Conservation (phyloP, 37 sponge, comb jelly and placozoan genomes). For the Spongilla lacustris region DNA sequence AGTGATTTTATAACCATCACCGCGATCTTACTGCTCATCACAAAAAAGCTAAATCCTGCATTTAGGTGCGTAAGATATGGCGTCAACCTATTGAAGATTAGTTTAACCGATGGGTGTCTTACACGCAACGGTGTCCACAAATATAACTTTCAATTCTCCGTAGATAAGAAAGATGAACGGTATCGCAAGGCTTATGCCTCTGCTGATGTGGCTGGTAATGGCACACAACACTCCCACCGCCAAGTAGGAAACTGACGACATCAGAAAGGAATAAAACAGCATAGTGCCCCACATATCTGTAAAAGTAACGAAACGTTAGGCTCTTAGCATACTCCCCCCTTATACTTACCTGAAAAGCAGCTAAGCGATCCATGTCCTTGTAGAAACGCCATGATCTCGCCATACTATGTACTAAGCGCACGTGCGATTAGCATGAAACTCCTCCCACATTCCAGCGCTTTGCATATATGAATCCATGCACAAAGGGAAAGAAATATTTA, state of each 20-base stretch:
- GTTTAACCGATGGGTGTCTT: slow-evolving; percentile 9
- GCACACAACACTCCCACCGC: slow-evolving; percentile 48
- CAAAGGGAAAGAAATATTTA: background rate
- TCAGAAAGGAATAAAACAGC: slow-evolving; percentile 62
- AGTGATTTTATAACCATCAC: too few relatives aligned
- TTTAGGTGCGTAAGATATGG: too few relatives aligned
- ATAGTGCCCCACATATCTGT: slow-evolving; percentile 68
- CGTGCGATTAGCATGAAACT: background rate
- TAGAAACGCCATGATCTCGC: background rate
- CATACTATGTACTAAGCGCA: background rate
- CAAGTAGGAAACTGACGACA: slow-evolving; percentile 42
- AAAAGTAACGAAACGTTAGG: background rate
- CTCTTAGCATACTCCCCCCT: background rate
- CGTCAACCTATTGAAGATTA: background rate
- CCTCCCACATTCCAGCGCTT: background rate
- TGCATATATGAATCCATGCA: background rate
- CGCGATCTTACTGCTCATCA: too few relatives aligned
- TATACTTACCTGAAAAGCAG: background rate
- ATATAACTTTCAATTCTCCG: slow-evolving; percentile 38
- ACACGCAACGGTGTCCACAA: slow-evolving; percentile 60
- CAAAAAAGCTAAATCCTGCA: too few relatives aligned
- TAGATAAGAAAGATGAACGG: slow-evolving; percentile 56
- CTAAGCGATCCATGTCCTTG: background rate
- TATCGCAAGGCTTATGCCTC: slow-evolving; percentile 1
- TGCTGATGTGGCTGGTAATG: slow-evolving; percentile 10